phyloP scores from a whole-genome alignment of 2,797 vertebrate genomes.

The Melanotaenia parkinsoni region DNA sequence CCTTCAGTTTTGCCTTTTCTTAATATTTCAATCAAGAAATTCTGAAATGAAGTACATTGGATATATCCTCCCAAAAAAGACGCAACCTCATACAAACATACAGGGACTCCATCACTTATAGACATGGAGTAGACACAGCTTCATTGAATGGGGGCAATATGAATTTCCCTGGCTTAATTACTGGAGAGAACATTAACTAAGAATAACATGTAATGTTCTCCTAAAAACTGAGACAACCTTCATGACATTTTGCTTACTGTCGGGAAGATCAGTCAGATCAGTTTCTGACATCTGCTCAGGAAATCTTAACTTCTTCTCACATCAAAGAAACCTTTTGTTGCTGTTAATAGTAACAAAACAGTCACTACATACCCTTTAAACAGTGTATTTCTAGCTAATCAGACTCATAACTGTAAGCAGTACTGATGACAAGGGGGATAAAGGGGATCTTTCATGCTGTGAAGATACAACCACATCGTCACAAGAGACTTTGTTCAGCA shows the following conservation, averaged over 20 bases:
- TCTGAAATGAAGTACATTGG: too few species aligned
- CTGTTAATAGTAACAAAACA: neutral
- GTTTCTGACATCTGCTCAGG: slow-evolving; percentile 10
- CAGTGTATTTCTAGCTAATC: slow-evolving; percentile 12
- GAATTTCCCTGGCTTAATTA: too few species aligned
- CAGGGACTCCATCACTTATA: too few species aligned
- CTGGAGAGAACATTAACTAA: too few species aligned
- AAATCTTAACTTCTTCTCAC: neutral
- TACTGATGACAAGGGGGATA: neutral
- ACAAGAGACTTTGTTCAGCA: slow-evolving; percentile 40
- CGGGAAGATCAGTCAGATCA: neutral
- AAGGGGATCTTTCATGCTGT: slow-evolving; percentile 26
- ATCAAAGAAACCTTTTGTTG: too few species aligned
- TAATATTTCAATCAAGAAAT: too few species aligned
- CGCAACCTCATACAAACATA: too few species aligned
- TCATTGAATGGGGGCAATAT: too few species aligned
- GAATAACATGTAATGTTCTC: too few species aligned
- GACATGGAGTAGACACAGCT: too few species aligned
- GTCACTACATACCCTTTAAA: neutral
- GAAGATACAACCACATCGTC: slow-evolving; percentile 21
- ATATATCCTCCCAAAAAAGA: too few species aligned
- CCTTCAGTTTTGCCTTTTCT: too few species aligned
- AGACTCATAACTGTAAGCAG: slow-evolving; percentile 34
- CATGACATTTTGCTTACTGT: neutral
- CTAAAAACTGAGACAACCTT: neutral